phyloP scores from a whole-genome alignment of 1,140 invertebrate species.

The Drosophila leontia region DNA sequence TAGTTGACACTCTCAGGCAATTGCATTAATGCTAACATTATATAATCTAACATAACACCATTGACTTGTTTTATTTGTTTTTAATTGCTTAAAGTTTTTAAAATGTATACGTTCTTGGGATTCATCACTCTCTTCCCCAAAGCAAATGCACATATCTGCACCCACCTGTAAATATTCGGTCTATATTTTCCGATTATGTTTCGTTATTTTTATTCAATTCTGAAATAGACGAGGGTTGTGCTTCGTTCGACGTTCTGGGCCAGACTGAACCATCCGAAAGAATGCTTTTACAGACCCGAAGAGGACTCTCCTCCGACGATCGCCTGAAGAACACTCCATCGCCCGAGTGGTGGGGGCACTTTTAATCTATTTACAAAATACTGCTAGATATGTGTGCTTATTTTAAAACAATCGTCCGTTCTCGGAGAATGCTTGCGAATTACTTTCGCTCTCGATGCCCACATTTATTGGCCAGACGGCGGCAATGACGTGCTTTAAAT shows the following conservation, averaged over 20 bases:
- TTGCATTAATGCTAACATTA: conserved; percentile 45
- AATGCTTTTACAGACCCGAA: conserved; percentile 55
- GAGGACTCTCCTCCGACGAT: conserved; percentile 24
- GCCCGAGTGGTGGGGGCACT: conserved; percentile 50
- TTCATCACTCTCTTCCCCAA: background rate
- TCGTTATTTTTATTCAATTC: conserved; percentile 28
- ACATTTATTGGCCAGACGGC: conserved; percentile 15
- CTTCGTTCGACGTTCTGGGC: conserved; percentile 36
- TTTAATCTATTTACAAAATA: conserved; percentile 78
- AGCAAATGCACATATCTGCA: conserved; percentile 9
- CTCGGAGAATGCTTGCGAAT: conserved; percentile 25
- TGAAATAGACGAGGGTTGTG: conserved; percentile 18
- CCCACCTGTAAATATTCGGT: conserved; percentile 71
- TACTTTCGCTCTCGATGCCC: conserved; percentile 62
- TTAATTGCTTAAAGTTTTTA: background rate
- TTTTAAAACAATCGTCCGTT: conserved; percentile 53
- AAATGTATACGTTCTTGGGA: no score
- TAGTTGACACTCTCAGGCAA: conserved; percentile 52
- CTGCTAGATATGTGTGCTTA: conserved; percentile 48
- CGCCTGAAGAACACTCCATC: conserved; percentile 60
- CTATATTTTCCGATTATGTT: conserved; percentile 52
- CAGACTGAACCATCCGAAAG: conserved; percentile 55
- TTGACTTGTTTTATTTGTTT: conserved; percentile 45
- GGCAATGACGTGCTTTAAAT: conserved; percentile 56
- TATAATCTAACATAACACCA: conserved; percentile 61